Base-by-base conservation (phyloP, 1,140 invertebrate genomes). In the Oreohelix idahoensis region DNA sequence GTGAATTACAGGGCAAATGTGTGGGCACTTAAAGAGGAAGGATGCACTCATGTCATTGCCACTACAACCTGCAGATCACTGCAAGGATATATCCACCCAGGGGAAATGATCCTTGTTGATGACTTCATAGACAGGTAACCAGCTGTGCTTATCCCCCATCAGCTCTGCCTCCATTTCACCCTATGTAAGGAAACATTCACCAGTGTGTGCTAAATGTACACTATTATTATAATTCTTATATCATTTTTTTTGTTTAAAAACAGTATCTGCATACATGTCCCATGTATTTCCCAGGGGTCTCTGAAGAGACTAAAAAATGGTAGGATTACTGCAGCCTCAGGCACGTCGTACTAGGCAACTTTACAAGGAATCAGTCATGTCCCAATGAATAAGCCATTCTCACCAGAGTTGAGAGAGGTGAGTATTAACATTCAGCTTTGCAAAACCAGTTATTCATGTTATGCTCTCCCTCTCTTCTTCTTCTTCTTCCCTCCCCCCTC, bases 1-100 rank as follows among this genome's bases (percentile, higher is more conserved):
- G 94, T 99, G 0, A 99, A 99, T 92, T 99, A 98, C 92, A 94
- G 98, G 84, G 98, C 98, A 2, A 99, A 99, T 91, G 96, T 99
- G 73, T 98, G 97, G 96, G 97, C 98, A 0, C 92, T 99, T 76
- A 96, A 97, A 85, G 89, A 96, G 81, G 93, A 95, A 77, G 97
- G 97, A 0, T 99, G 98, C 90, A 98, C 97, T 0, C 97, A 99
- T 91, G 92, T 99, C 15, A 93, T 99, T 80, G 97, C 96, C 2
- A 96, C 97, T 0, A 97, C 97, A 8, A 97, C 97, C 26, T 97
- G 96, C 87, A 98, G 99, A 0, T 99, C 98, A 0, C 93, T 99
- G 38, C 94, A 95, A 70, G 96, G 99, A 92, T 93, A 97, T 23
- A 96, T 98, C 80, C 91, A 93, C 69, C 98, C 97, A 0, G 98